Percentiles rank a stretch among this genome's conserved stretches.
Conservation (phyloP, 2,113 vertebrate genomes). For the Rhadina sibilatrix region DNA sequence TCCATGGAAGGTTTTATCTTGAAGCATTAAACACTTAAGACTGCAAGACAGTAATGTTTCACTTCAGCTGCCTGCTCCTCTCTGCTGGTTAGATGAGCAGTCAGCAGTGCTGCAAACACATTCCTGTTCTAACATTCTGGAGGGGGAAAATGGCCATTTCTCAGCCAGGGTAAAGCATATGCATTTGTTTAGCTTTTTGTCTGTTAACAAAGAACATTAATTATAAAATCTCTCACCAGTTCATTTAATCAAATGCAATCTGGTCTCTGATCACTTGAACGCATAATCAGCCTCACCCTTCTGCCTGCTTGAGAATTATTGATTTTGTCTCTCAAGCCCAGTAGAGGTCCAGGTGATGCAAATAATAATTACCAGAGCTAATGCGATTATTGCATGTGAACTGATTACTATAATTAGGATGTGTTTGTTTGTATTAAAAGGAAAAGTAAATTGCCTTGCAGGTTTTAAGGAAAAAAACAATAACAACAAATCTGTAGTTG, state of each 20-base stretch:
- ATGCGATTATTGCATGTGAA: constrained; percentile 65
- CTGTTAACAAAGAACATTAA: constrained; percentile 53
- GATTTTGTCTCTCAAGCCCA: constrained; percentile 70
- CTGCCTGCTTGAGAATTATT: constrained; percentile 68
- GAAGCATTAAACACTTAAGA: neutral
- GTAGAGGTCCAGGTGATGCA: constrained; percentile 61
- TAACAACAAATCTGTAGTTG: neutral
- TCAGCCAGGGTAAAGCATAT: neutral
- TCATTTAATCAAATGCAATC: constrained; percentile 66
- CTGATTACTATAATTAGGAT: constrained; percentile 69
- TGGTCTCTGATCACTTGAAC: constrained; percentile 68
- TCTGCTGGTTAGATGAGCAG: neutral
- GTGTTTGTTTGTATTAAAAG: constrained; percentile 48
- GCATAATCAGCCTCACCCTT: constrained; percentile 63
- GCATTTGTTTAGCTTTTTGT: constrained; percentile 21
- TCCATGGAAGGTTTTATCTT: neutral
- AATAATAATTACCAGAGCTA: constrained; percentile 71
- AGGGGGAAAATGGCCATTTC: neutral
- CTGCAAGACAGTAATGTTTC: neutral
- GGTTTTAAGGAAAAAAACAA: neutral
- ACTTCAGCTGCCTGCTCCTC: neutral
- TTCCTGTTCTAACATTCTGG: neutral
- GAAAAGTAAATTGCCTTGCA: constrained; percentile 40
- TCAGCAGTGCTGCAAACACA: neutral
- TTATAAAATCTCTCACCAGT: constrained; percentile 35